Evolutionary conservation across 2,888 invertebrate species (phyloP).

Genomic region (Calliscelio sp.): DNA sequence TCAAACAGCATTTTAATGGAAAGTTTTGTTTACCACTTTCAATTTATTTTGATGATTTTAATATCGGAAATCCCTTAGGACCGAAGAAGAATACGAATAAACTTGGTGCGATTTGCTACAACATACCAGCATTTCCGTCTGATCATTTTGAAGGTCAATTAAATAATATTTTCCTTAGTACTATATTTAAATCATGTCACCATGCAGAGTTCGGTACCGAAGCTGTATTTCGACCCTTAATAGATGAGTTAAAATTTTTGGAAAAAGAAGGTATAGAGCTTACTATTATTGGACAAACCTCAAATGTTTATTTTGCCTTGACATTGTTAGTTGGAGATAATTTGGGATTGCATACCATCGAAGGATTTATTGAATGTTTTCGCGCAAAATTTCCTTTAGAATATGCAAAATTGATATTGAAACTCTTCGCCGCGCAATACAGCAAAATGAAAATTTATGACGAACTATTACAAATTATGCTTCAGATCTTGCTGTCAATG

Average conservation of each 20-base stretch:
- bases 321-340: constrained; percentile 39
- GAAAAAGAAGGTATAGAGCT: constrained; percentile 42
- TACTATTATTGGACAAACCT: constrained; percentile 22
- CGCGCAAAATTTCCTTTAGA: constrained; percentile 60
- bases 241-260: constrained; percentile 43
- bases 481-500: neutral
- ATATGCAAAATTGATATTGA: constrained; percentile 54
- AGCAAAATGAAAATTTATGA: neutral
- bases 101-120: constrained; percentile 45
- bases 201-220: constrained; percentile 36
- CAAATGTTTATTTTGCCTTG: constrained; percentile 28
- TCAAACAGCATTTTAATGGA: constrained; percentile 31
- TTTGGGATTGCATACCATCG: constrained; percentile 63
- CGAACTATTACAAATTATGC: constrained; percentile 49
- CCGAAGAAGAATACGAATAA: constrained; percentile 33
- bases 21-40: constrained; percentile 39
- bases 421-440: neutral
- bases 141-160: constrained; percentile 4
- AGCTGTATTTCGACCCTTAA: constrained; percentile 22
- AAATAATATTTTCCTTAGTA: constrained; percentile 45
- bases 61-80: constrained; percentile 36
- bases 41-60: constrained; percentile 54
- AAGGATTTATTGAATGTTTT: constrained; percentile 68
- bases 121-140: constrained; percentile 26
- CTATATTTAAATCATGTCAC: constrained; percentile 28